A percentile compares a stretch with the other conserved stretches of the same genome.
These are phyloP conservation scores for Erebia ligea DNA, from an alignment of 2,888 invertebrate species.

Conservation along the genomic window DNA sequence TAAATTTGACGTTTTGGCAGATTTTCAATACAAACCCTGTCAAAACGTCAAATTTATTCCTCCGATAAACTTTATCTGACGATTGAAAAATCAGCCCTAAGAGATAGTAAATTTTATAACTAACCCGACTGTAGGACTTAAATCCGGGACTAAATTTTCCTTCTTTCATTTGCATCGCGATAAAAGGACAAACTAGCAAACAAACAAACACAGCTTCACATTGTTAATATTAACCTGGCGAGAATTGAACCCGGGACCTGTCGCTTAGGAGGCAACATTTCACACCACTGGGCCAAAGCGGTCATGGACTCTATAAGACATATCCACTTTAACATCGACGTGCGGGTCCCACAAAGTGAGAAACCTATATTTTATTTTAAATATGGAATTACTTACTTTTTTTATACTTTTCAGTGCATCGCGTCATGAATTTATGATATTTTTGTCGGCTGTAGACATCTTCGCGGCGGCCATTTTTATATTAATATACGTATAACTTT, in stretches of 20 bases:
- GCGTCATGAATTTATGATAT: conserved; percentile 69
- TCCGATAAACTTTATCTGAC: no score
- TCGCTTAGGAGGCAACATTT: neutral
- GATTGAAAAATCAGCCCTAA: no score
- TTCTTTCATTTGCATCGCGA: no score
- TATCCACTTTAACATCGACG: conserved; percentile 27
- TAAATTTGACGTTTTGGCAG: no score
- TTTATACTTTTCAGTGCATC: conserved; percentile 72
- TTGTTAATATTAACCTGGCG: neutral
- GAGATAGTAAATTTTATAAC: no score
- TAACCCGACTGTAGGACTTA: no score
- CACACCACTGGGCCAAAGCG: neutral
- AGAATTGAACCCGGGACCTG: neutral
- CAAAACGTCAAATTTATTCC: no score
- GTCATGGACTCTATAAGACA: neutral
- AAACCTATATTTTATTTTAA: conserved; percentile 69
- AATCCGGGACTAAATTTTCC: no score
- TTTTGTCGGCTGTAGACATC: conserved; percentile 69
- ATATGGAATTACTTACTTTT: conserved; percentile 60
- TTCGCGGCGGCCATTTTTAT: conserved; percentile 47
- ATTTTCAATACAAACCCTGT: no score
- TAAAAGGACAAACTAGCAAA: no score
- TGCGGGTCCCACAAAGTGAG: conserved; percentile 65
- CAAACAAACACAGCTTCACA: no score
- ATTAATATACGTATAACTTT: conserved; percentile 26